phyloP scores from a whole-genome alignment of 2,113 vertebrate genomes.

The Corythoichthys haematopterus region DNA sequence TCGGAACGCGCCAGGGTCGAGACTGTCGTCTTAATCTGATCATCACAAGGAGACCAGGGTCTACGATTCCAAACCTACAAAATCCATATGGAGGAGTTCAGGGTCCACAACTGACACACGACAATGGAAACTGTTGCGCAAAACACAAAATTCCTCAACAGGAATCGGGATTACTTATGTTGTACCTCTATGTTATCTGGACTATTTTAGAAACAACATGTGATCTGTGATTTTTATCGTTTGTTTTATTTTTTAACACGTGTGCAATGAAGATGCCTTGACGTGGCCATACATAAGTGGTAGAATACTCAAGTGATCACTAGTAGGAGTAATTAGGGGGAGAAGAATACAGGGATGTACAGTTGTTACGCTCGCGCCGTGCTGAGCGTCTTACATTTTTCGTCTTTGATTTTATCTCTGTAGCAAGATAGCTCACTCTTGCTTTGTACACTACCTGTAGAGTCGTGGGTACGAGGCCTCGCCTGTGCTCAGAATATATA shows the following conservation, averaged over 20 bases:
- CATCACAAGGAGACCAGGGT: slow-evolving; percentile 66
- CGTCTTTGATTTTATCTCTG: slow-evolving; percentile 40
- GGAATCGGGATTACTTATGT: slow-evolving; percentile 39
- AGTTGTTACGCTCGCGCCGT: slow-evolving; percentile 42
- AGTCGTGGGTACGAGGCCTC: slow-evolving; percentile 46
- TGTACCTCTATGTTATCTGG: slow-evolving; percentile 50
- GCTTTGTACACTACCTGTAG: slow-evolving; percentile 69
- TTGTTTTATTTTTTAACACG: slow-evolving; percentile 4
- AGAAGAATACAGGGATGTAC: slow-evolving; percentile 64
- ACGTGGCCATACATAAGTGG: slow-evolving; percentile 36
- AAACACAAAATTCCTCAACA: not conserved
- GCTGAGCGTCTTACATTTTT: slow-evolving; percentile 44
- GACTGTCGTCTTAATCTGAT: slow-evolving; percentile 75
- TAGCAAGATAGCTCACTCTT: slow-evolving; percentile 54
- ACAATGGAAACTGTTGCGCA: not conserved
- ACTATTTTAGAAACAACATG: slow-evolving; percentile 47
- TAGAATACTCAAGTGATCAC: slow-evolving; percentile 38
- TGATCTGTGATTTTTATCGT: slow-evolving; percentile 48
- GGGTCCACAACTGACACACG: slow-evolving; percentile 51
- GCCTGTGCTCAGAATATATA: slow-evolving; percentile 61
- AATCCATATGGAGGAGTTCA: slow-evolving; percentile 52
- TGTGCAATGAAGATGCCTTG: slow-evolving; percentile 60
- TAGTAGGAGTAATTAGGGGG: slow-evolving; percentile 29
- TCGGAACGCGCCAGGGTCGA: slow-evolving; percentile 75
- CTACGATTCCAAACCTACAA: slow-evolving; percentile 42